Evolutionary conservation across 2,888 invertebrate genomes (phyloP), one percentile per base, ranked within the genome.

Genomic region (Stegophylla sp.): DNA sequence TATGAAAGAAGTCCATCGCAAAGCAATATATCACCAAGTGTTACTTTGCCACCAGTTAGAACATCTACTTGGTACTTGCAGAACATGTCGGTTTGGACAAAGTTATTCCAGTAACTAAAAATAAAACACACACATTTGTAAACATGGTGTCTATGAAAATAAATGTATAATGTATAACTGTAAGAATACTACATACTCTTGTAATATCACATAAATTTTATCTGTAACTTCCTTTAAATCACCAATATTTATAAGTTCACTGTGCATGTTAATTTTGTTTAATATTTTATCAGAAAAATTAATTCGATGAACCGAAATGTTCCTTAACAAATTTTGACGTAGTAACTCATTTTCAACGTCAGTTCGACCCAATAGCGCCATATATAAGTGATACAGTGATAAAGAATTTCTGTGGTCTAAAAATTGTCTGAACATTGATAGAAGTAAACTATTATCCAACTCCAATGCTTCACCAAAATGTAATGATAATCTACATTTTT

Each of bases 51-150:
- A 86, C 91, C 91, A 10, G 95, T 95, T 84, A 96, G 89, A 83
- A 97, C 90, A 87, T 98, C 96, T 84, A 98, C 92, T 88, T 96
- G 96, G 88, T 96, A 94, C 88, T 95, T 96, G 86, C 94, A 94
- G 87, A 94, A 94, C 86, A 92, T 94, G 85, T 93, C 92, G 86
- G 95, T 96, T 85, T 91, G 90, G 83, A 94, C 87, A 87, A 96
- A 98, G 84, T 92, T 92, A 85, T 91, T 90, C 86, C 93, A 92
- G 88, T 92, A 89, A 71, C 91, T 91, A 84, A 7, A 85, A 86
- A 83, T 83, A 74, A 63, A 45, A 28, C 5, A 41, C 15, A n/a
- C 23, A 76, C 17, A 41, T 23, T 9, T 43, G 41, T 64, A 67
- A 67, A 15, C 41, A 41, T 69, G 1, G 23, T 56, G 12, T 15